These are phyloP conservation scores for Penaeus chinensis DNA, from an alignment of 1,140 invertebrate species.

Conservation along the genomic window DNA sequence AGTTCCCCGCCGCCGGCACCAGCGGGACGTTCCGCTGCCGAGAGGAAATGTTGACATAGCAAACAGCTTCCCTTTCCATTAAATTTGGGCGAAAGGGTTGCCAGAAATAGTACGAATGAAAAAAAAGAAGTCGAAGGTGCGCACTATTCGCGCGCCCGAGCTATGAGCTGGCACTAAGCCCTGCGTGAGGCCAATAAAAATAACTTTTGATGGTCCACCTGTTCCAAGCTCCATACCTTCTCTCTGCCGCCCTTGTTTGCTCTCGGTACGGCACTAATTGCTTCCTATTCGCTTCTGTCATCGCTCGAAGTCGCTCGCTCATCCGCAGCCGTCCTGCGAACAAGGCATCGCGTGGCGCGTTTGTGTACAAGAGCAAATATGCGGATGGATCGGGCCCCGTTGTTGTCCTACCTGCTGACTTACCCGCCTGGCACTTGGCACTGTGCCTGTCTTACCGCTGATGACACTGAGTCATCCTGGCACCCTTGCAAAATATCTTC, in stretches of 20 bases:
- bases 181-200: slow-evolving; percentile 26
- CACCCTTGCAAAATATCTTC: slow-evolving; percentile 15
- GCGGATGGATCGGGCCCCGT: background rate
- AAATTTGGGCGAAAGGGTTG: background rate
- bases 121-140: background rate
- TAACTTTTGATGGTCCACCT: slow-evolving; percentile 28
- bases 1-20: too few species aligned
- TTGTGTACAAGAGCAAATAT: background rate
- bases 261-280: too few species aligned
- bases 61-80: too few species aligned
- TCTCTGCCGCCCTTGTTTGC: too few species aligned
- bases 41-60: too few species aligned
- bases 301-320: too few species aligned
- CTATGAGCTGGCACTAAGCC: slow-evolving; percentile 28
- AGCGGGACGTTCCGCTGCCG: too few species aligned
- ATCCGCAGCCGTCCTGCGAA: background rate
- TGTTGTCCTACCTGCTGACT: slow-evolving; percentile 21
- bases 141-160: slow-evolving; percentile 31
- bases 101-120: slow-evolving; percentile 10
- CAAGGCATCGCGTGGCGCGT: slow-evolving; percentile 3
- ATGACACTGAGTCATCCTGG: slow-evolving; percentile 47
- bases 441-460: slow-evolving; percentile 40
- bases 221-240: background rate
- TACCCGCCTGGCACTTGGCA: slow-evolving; percentile 51
- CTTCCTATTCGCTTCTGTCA: background rate